Conservation (phyloP, 2,113 vertebrate genomes). For the Tragelaphus strepsiceros region DNA sequence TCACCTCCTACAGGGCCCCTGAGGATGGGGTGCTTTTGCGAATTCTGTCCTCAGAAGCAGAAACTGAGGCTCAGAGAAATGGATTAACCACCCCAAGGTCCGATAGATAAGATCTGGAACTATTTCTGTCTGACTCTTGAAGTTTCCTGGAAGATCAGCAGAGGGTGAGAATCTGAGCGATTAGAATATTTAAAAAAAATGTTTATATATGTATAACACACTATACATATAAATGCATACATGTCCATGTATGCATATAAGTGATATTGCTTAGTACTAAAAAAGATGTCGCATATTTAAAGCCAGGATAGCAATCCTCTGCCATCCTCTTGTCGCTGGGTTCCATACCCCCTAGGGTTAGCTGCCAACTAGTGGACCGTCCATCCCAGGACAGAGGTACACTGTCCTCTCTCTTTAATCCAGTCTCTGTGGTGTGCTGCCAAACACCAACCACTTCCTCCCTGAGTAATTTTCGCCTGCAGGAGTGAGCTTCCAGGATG, state of each 20-base stretch:
- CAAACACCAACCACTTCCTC: neutral
- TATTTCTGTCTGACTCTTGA: neutral
- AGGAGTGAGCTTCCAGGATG: neutral
- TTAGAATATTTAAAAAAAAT: neutral
- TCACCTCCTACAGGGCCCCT: neutral
- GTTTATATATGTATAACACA: no score
- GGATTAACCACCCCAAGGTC: neutral
- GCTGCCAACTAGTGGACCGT: fast-evolving
- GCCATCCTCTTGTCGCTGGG: fast-evolving
- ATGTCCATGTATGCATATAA: neutral
- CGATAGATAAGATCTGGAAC: neutral
- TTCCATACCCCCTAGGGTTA: fast-evolving
- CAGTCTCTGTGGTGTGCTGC: neutral
- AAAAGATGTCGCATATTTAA: neutral
- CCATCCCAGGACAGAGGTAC: neutral
- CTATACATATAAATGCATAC: no score
- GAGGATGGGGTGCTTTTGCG: fast-evolving
- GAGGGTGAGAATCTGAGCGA: neutral
- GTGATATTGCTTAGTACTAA: neutral
- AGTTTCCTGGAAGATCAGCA: neutral
- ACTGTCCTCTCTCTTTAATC: neutral
- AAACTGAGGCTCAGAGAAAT: neutral
- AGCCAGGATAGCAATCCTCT: neutral
- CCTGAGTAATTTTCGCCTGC: fast-evolving
- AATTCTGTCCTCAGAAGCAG: neutral